phyloP scores from a whole-genome alignment of 2,113 vertebrate species.

The Lamprotornis superbus region DNA sequence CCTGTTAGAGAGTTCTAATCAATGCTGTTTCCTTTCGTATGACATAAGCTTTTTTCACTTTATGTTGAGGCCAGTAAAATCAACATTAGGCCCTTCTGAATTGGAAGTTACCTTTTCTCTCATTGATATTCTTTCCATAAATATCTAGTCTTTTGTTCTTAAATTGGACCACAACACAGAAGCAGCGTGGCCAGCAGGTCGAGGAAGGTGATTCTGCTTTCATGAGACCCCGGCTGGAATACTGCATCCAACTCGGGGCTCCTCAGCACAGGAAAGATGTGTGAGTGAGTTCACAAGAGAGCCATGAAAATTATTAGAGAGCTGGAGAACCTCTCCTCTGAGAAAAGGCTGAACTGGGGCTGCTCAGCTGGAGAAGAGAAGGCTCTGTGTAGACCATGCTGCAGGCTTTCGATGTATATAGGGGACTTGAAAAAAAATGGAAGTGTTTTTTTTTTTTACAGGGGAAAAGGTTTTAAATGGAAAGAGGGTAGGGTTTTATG shows the following conservation, averaged over 20 bases:
- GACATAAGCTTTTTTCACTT: not conserved
- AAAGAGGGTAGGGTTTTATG: not conserved
- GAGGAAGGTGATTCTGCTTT: accelerated
- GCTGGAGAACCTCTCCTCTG: not conserved
- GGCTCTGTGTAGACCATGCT: not conserved
- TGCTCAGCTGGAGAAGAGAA: not conserved
- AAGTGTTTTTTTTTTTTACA: not conserved
- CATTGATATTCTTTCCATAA: not conserved
- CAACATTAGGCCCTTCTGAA: not conserved
- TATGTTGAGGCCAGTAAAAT: not conserved
- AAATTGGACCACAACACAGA: not conserved
- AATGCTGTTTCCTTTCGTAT: not conserved
- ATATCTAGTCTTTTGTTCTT: not conserved
- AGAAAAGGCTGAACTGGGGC: not conserved
- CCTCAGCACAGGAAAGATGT: not conserved
- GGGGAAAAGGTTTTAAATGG: not conserved
- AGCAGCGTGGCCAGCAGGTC: accelerated
- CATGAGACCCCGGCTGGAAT: accelerated
- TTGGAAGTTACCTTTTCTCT: not conserved
- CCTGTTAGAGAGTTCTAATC: slow-evolving; percentile 4
- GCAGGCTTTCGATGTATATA: accelerated
- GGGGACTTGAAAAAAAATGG: not conserved
- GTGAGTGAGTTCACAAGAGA: accelerated
- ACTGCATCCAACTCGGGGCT: not conserved
- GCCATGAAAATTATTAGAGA: accelerated